Base-by-base conservation (phyloP, 2,113 vertebrate genomes). In the Agelaius tricolor region DNA sequence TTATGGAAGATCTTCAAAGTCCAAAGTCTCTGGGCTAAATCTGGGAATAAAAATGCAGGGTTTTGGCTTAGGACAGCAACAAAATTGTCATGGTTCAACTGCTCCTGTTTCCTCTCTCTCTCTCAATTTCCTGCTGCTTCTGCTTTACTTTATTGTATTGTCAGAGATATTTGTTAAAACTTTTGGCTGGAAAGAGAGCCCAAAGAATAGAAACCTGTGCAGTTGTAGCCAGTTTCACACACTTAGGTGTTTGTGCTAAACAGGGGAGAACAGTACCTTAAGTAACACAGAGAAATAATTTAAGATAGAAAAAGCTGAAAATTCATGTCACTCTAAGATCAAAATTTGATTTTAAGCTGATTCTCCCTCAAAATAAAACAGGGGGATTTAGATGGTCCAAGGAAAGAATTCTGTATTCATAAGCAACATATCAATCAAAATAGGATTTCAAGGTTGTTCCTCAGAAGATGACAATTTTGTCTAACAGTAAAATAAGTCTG, bases 401-500 rank as follows among this genome's bases (percentile, higher is more conserved):
- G 52, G 47, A 55, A 75, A 72, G 6, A 55, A 43, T n/a, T 77
- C 10, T 37, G 15, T 33, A 33, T 68, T 84, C 23, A 20, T 46
- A 89, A 72, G 44, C 30, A 82, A 68, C 6, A 46, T 9, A 11
- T 81, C 86, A 54, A 91, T 66, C 37, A 63, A 84, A 81, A 46
- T 3, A 75, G 47, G 28, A 93, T 91, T 83, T 78, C 43, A 77
- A 85, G 78, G 54, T 10, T 87, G 21, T 91, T 83, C 31, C 37
- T 82, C 55, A 52, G 28, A 57, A 68, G 54, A 71, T 71, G 58
- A 86, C 41, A 26, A 74, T 35, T 89, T 61, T 86, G 12, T 84
- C 75, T 69, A 69, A 59, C 71, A 73, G 88, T 47, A 84, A 87
- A 93, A 89, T 61, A 92, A 68, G 52, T 83, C 93, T 96, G 66